Percentiles rank a stretch among this genome's conserved stretches.
These are phyloP conservation scores for Sinocyclocheilus rhinocerous DNA, from an alignment of 2,113 vertebrate species.

Conservation along the genomic window DNA sequence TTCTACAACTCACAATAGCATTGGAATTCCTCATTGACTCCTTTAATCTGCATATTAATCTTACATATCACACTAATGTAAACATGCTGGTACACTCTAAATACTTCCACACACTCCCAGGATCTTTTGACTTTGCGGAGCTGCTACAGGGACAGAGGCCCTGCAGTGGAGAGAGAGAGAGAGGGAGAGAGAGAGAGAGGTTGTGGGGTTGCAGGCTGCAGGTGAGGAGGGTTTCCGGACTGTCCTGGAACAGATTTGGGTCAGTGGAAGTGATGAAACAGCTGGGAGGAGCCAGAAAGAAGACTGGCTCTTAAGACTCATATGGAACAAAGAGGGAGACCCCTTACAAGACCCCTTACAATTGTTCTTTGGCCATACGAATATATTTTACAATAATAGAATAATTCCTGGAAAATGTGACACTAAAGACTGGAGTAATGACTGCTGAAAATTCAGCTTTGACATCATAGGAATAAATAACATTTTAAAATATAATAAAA, in stretches of 20 bases:
- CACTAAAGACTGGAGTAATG: too few species aligned
- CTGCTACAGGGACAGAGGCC: slow-evolving; percentile 14
- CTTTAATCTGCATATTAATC: slow-evolving; percentile 41
- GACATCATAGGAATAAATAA: too few species aligned
- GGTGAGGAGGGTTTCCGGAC: neutral
- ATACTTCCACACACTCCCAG: slow-evolving; percentile 7
- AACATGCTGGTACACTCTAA: neutral
- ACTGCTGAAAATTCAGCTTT: too few species aligned
- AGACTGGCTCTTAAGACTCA: neutral
- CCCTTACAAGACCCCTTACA: too few species aligned
- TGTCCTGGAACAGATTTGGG: neutral
- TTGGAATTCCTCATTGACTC: slow-evolving; percentile 20
- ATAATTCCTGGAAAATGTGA: too few species aligned
- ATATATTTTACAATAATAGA: too few species aligned
- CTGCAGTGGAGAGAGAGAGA: slow-evolving; percentile 23
- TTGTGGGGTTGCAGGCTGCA: neutral
- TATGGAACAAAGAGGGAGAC: too few species aligned
- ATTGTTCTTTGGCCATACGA: too few species aligned
- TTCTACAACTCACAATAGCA: slow-evolving; percentile 21
- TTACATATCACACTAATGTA: neutral
- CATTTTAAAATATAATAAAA: too few species aligned
- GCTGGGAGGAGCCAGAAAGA: neutral
- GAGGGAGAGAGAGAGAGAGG: neutral
- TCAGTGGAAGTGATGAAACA: slow-evolving; percentile 3
- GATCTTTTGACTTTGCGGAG: slow-evolving; percentile 24